phyloP scores from a whole-genome alignment of 2,888 invertebrate species.

The Pilophorus perplexus region DNA sequence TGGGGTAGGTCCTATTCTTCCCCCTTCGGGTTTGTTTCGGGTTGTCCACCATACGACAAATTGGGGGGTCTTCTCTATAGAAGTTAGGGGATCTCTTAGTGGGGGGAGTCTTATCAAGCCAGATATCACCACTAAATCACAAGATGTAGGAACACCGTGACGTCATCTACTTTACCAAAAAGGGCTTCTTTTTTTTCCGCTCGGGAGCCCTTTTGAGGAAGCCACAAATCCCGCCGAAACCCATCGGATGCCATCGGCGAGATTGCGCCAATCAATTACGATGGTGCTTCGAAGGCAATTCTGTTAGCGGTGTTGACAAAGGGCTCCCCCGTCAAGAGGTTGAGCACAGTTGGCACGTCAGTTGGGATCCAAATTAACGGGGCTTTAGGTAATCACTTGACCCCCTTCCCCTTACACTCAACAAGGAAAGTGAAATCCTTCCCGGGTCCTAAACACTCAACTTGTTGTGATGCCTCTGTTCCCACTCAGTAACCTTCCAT shows the following conservation, averaged over 20 bases:
- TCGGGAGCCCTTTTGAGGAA: constrained; percentile 4
- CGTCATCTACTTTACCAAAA: constrained; percentile 6
- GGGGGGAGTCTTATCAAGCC: constrained; percentile 13
- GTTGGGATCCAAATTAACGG: constrained; percentile 23
- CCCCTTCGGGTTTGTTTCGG: neutral
- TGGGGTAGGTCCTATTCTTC: constrained; percentile 14
- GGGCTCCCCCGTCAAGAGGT: neutral
- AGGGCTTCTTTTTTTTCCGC: neutral
- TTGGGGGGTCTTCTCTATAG: constrained; percentile 26
- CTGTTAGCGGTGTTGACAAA: constrained; percentile 22
- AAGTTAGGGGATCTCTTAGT: neutral
- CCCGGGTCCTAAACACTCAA: too few species aligned
- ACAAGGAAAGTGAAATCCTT: too few species aligned
- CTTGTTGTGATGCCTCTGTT: too few species aligned
- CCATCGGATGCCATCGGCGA: neutral
- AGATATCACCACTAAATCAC: constrained; percentile 36
- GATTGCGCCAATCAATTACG: constrained; percentile 20
- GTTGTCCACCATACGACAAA: constrained; percentile 23
- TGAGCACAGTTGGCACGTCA: constrained; percentile 15
- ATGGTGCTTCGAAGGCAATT: constrained; percentile 9
- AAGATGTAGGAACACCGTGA: constrained; percentile 5
- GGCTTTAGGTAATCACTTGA: constrained; percentile 7
- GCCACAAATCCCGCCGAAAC: constrained; percentile 24
- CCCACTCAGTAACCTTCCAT: too few species aligned
- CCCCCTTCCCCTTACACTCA: too few species aligned